These are phyloP conservation scores for Dinothrombium tinctorium DNA, from an alignment of 1,140 invertebrate species.

Conservation along the genomic window DNA sequence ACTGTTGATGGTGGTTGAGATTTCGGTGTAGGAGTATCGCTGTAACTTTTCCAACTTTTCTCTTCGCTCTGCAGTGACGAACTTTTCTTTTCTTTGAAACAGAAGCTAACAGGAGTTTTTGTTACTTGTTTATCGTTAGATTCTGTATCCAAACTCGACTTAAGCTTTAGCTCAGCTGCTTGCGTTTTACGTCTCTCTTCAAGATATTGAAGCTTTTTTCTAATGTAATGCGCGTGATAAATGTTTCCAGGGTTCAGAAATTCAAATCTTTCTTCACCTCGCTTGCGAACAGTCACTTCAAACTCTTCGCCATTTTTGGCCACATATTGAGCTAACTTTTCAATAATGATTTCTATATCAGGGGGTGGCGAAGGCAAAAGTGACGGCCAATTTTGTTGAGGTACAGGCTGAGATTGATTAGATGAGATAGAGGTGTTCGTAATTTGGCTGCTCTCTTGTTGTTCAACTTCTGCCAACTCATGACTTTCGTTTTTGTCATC, in stretches of 20 bases:
- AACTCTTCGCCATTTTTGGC: constrained; percentile 79
- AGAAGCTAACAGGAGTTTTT: constrained; percentile 6
- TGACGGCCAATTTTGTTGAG: no score
- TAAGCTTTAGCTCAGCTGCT: neutral
- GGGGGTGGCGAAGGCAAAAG: constrained; percentile 34
- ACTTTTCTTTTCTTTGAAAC: neutral
- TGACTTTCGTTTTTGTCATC: no score
- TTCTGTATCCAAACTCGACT: neutral
- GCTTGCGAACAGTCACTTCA: constrained; percentile 27
- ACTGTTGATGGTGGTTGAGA: neutral
- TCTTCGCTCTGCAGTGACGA: neutral
- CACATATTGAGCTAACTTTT: constrained; percentile 86
- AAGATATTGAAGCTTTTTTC: constrained; percentile 5
- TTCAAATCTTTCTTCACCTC: constrained; percentile 36
- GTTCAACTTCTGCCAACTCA: no score
- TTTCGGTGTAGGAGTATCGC: neutral
- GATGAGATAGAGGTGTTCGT: no score
- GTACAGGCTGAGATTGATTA: no score
- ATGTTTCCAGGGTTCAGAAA: constrained; percentile 46
- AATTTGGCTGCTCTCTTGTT: no score
- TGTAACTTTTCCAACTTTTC: neutral
- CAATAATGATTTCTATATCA: constrained; percentile 61
- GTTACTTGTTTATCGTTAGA: neutral
- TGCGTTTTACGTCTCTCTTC: constrained; percentile 4
- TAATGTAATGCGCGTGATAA: constrained; percentile 44